Conservation (phyloP, 2,113 vertebrate species). For the Corythornis cristatus region DNA sequence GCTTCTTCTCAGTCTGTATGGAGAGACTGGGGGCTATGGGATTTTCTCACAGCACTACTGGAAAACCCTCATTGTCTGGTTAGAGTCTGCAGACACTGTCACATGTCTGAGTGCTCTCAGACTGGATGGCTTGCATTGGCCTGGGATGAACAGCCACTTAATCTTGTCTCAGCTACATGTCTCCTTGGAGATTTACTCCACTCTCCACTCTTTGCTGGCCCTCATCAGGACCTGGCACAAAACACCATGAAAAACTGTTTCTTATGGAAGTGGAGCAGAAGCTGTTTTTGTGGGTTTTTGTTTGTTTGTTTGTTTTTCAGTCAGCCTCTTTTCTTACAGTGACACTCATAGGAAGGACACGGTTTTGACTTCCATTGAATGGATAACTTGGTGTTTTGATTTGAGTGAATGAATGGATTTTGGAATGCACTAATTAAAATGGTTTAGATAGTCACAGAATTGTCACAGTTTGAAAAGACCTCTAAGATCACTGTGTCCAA, state of each 20-base stretch:
- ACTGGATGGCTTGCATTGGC: slow-evolving; percentile 19
- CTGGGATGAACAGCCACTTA: not conserved
- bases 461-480: too few species aligned
- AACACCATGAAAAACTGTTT: not conserved
- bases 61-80: not conserved
- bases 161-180: not conserved
- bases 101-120: not conserved
- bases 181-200: not conserved
- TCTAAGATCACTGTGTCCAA: too few species aligned
- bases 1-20: not conserved
- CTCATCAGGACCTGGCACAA: not conserved
- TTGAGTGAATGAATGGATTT: not conserved
- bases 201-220: not conserved
- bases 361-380: not conserved
- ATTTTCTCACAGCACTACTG: not conserved
- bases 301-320: too few species aligned
- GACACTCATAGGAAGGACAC: not conserved
- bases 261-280: not conserved
- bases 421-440: not conserved
- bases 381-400: not conserved
- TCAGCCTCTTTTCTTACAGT: not conserved
- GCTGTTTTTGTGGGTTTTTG: not conserved
- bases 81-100: not conserved
- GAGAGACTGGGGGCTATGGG: not conserved
- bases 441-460: not conserved